Percentiles rank a stretch among this genome's conserved stretches.
phyloP scores from a whole-genome alignment of 2,113 vertebrate species.

The Ageneiosus marmoratus region DNA sequence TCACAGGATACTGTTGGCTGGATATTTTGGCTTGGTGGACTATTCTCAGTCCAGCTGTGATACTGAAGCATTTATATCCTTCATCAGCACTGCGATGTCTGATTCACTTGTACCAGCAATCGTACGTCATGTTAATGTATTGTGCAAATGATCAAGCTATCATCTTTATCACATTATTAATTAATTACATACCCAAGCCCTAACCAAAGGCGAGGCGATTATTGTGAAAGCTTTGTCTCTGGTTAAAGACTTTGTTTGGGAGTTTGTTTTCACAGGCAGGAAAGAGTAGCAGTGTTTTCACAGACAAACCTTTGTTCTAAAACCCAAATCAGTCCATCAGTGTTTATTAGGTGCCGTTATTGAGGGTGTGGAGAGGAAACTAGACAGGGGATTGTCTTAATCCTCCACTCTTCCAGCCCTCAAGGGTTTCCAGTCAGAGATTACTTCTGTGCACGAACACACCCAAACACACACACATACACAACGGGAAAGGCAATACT shows the following conservation, averaged over 20 bases:
- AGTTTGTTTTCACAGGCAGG: conserved; percentile 21
- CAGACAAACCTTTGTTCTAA: conserved; percentile 28
- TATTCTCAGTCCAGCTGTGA: too few species aligned
- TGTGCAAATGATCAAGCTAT: background rate
- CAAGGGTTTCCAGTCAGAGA: conserved; percentile 17
- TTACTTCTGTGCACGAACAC: conserved; percentile 7
- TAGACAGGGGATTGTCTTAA: conserved; percentile 42
- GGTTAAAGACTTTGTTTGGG: background rate
- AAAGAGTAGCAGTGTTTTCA: conserved; percentile 22
- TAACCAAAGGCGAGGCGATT: background rate
- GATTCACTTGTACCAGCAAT: too few species aligned
- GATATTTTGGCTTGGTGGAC: too few species aligned
- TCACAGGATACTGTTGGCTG: too few species aligned
- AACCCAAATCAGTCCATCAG: conserved; percentile 7
- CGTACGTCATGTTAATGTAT: background rate
- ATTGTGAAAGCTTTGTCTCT: background rate
- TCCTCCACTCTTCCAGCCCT: conserved; percentile 16
- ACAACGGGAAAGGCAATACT: conserved; percentile 42
- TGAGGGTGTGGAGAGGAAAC: conserved; percentile 28
- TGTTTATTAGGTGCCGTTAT: conserved; percentile 37
- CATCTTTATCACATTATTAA: background rate
- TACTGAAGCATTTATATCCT: background rate
- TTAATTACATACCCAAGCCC: background rate
- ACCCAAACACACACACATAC: conserved; percentile 1
- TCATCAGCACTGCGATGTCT: too few species aligned